A percentile compares a stretch with the other conserved stretches of the same genome.
Evolutionary conservation across 2,113 vertebrate species (phyloP).

Genomic region (Podarcis raffonei): DNA sequence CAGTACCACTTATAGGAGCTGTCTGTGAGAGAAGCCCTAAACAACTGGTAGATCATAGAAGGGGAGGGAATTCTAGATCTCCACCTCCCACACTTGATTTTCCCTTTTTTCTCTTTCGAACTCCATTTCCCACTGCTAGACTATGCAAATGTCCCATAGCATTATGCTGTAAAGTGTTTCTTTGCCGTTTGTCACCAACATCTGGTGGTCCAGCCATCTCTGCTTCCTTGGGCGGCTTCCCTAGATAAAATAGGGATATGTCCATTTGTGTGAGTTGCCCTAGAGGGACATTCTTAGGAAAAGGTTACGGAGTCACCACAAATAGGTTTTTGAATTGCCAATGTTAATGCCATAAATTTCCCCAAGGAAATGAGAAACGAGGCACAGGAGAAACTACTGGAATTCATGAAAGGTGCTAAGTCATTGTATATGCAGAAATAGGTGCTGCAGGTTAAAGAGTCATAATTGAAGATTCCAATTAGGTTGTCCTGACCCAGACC

Average conservation of each 20-base stretch:
- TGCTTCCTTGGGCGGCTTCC: too few relatives aligned
- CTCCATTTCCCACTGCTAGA: too few relatives aligned
- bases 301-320: not conserved
- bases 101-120: too few relatives aligned
- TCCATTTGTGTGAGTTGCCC: not conserved
- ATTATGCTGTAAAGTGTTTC: too few relatives aligned
- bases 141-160: too few relatives aligned
- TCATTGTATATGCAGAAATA: constrained; percentile 28
- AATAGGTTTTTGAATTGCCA: not conserved
- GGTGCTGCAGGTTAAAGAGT: constrained; percentile 48
- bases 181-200: too few relatives aligned
- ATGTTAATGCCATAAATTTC: not conserved
- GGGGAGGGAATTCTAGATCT: too few relatives aligned
- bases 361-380: constrained; percentile 21
- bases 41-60: not conserved
- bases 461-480: constrained; percentile 47
- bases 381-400: constrained; percentile 27
- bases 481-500: constrained; percentile 26
- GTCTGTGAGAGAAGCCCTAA: not conserved
- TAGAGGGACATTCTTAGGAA: too few relatives aligned
- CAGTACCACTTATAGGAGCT: not conserved
- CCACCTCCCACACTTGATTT: too few relatives aligned
- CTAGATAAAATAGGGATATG: too few relatives aligned
- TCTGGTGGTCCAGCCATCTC: too few relatives aligned
- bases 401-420: constrained; percentile 43